Conservation (phyloP, 2,888 invertebrate species). For the Chymomyza caudatula region DNA sequence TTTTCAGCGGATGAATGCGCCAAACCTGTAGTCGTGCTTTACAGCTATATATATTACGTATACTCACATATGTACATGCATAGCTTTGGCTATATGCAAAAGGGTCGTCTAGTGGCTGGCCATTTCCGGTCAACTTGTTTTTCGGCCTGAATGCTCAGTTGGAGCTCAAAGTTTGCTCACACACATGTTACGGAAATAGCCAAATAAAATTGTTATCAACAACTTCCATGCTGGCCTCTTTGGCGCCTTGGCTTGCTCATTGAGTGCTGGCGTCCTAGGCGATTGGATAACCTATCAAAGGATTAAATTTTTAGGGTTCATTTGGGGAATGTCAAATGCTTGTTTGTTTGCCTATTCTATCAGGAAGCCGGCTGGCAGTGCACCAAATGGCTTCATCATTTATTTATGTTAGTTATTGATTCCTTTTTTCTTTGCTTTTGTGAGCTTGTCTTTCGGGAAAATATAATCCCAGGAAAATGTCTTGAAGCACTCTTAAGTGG, state of each 20-base stretch:
- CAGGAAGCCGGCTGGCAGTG: slow-evolving; percentile 4
- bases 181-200: slow-evolving; percentile 50
- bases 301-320: slow-evolving; percentile 57
- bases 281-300: slow-evolving; percentile 49
- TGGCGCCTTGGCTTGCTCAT: slow-evolving; percentile 10
- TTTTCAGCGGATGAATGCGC: slow-evolving; percentile 15
- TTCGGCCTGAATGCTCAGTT: slow-evolving; percentile 9
- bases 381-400: slow-evolving; percentile 32
- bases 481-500: neutral
- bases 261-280: slow-evolving; percentile 1
- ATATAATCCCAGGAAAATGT: neutral
- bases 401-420: slow-evolving; percentile 44
- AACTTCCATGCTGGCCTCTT: slow-evolving; percentile 38
- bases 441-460: neutral
- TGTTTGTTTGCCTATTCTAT: slow-evolving; percentile 17
- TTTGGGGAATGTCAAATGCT: slow-evolving; percentile 46
- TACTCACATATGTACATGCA: slow-evolving; percentile 4
- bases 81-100: slow-evolving; percentile 11
- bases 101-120: slow-evolving; percentile 3
- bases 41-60: slow-evolving; percentile 1
- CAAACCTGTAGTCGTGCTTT: too few species aligned
- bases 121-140: slow-evolving; percentile 50
- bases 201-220: slow-evolving; percentile 64
- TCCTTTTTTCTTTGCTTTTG: neutral
- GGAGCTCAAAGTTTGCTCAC: neutral